A percentile compares a stretch with the other conserved stretches of the same genome.
These are phyloP conservation scores for Zaprionus tsacasi DNA, from an alignment of 1,140 invertebrate genomes.

Conservation along the genomic window DNA sequence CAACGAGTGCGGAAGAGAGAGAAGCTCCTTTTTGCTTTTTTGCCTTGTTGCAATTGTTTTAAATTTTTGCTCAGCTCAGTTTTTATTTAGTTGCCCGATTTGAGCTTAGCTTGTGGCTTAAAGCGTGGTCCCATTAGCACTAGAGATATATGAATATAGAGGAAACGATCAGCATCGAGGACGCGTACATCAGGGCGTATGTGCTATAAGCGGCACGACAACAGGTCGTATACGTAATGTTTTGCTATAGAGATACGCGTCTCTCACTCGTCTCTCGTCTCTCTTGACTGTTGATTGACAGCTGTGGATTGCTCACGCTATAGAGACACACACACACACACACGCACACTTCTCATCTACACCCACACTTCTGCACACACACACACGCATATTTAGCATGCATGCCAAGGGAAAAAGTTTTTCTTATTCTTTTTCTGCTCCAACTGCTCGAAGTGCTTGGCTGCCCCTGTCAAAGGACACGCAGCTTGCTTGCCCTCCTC, in stretches of 20 bases:
- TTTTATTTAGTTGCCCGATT: slow-evolving; percentile 29
- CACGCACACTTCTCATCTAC: background rate
- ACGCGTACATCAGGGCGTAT: slow-evolving; percentile 13
- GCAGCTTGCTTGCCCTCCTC: background rate
- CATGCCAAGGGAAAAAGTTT: slow-evolving; percentile 32
- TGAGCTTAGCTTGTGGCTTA: background rate
- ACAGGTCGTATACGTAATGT: background rate
- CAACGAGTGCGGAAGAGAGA: slow-evolving; percentile 30
- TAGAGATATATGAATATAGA: too few relatives aligned
- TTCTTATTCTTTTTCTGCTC: slow-evolving; percentile 53
- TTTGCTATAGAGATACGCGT: background rate
- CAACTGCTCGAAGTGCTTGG: slow-evolving; percentile 43
- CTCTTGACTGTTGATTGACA: slow-evolving; percentile 20
- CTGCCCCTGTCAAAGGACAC: slow-evolving; percentile 41
- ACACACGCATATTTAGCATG: slow-evolving; percentile 3
- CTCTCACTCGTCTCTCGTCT: background rate
- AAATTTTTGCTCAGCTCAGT: slow-evolving; percentile 16
- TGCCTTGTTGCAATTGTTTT: slow-evolving; percentile 50
- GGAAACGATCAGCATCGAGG: background rate
- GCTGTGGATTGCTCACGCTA: slow-evolving; percentile 8
- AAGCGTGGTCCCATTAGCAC: too few relatives aligned
- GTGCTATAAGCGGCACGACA: background rate
- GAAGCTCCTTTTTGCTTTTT: background rate
- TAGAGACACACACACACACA: background rate
- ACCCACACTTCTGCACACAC: background rate